phyloP scores from a whole-genome alignment of 2,888 invertebrate species.

The Steinernema scapterisci region DNA sequence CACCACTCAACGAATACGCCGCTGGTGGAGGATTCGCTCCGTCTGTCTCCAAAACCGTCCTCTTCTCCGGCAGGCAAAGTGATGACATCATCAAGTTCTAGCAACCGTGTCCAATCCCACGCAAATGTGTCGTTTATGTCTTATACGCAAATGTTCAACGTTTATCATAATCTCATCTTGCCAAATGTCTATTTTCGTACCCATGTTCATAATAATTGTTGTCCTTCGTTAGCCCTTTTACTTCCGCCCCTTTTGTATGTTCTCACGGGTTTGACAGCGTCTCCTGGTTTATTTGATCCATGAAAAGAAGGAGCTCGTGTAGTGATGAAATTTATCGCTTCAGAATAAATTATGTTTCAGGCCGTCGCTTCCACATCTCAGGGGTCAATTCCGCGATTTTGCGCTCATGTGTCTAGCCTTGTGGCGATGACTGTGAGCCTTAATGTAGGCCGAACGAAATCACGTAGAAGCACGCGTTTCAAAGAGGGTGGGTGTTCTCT shows the following conservation, averaged over 20 bases:
- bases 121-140: too few species aligned
- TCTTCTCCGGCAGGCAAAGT: constrained; percentile 40
- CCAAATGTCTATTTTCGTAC: neutral
- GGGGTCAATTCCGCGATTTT: too few species aligned
- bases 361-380: too few species aligned
- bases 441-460: too few species aligned
- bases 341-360: too few species aligned
- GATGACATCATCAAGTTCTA: constrained; percentile 50
- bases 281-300: neutral
- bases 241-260: neutral
- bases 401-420: too few species aligned
- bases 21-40: constrained; percentile 34
- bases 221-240: neutral
- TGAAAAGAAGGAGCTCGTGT: too few species aligned
- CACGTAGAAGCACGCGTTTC: too few species aligned
- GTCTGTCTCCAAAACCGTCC: constrained; percentile 38
- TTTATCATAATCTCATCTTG: neutral
- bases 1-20: constrained; percentile 28
- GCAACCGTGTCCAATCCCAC: neutral
- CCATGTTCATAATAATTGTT: constrained; percentile 11
- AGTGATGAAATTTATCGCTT: too few species aligned
- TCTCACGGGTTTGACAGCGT: constrained; percentile 7
- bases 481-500: too few species aligned
- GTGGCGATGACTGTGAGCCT: too few species aligned
- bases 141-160: neutral